Conservation (phyloP, 2,888 invertebrate species). For the Netelia melanura region DNA sequence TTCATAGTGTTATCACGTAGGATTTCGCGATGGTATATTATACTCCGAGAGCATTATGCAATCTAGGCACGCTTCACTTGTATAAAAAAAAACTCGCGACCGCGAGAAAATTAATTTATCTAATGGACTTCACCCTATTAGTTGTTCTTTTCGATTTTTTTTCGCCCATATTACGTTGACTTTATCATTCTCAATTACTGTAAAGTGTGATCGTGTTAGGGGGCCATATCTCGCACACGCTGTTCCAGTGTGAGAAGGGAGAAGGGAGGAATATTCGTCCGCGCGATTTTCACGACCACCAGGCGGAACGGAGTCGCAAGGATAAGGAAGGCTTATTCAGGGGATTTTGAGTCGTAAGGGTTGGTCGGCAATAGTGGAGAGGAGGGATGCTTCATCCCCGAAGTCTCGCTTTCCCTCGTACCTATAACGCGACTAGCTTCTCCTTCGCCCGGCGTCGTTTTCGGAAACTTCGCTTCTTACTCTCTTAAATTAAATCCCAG, state of each 20-base stretch:
- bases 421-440: conserved; percentile 35
- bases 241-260: not conserved
- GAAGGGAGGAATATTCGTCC: conserved; percentile 13
- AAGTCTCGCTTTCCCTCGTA: conserved; percentile 57
- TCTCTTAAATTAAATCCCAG: conserved; percentile 72
- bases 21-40: not conserved
- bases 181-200: not conserved
- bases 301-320: conserved; percentile 15
- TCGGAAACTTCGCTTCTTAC: conserved; percentile 64
- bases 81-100: not conserved
- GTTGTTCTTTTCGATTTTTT: not conserved
- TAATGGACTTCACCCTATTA: not conserved
- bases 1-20: not conserved
- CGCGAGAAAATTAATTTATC: not conserved
- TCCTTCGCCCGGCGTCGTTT: conserved; percentile 47
- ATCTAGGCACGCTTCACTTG: not conserved
- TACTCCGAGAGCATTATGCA: not conserved
- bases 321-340: conserved; percentile 69
- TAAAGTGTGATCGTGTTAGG: conserved; percentile 30
- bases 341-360: conserved; percentile 58
- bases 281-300: conserved; percentile 53
- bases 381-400: conserved; percentile 47
- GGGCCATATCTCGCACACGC: not conserved
- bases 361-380: not conserved
- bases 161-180: not conserved